Conservation (phyloP, 2,797 vertebrate species). For the Coilia nasus region DNA sequence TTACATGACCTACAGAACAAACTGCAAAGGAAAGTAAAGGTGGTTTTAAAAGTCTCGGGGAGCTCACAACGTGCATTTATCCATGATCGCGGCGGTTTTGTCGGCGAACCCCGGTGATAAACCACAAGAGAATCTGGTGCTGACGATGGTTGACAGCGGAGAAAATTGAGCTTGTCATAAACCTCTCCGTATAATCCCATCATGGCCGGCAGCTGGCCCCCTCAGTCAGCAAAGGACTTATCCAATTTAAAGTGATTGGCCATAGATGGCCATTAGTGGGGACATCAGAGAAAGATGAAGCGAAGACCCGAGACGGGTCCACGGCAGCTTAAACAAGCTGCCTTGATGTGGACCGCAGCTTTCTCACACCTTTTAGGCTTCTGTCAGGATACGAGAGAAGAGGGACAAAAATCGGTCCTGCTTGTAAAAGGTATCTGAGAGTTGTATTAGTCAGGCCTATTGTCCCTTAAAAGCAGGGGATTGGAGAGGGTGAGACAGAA, state of each 20-base stretch:
- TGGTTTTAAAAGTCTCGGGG: slow-evolving; percentile 40
- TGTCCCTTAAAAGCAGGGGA: neutral
- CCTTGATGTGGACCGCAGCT: neutral
- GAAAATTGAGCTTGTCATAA: slow-evolving; percentile 43
- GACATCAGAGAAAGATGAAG: slow-evolving; percentile 44
- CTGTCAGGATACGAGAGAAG: neutral
- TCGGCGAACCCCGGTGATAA: slow-evolving; percentile 25
- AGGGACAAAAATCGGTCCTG: neutral
- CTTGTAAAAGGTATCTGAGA: neutral
- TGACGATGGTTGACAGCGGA: slow-evolving; percentile 37
- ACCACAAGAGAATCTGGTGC: slow-evolving; percentile 24
- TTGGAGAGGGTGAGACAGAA: slow-evolving; percentile 9
- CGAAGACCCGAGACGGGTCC: neutral
- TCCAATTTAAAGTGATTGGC: slow-evolving; percentile 59
- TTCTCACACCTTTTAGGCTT: neutral
- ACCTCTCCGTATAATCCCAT: slow-evolving; percentile 54
- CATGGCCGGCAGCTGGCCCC: slow-evolving; percentile 51
- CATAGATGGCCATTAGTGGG: slow-evolving; percentile 57
- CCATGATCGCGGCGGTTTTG: slow-evolving; percentile 27
- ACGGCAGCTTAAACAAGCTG: slow-evolving; percentile 15
- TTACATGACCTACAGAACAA: slow-evolving; percentile 39
- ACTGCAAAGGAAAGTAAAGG: slow-evolving; percentile 26
- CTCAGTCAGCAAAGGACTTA: slow-evolving; percentile 45
- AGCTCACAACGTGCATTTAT: slow-evolving; percentile 41
- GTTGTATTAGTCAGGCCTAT: slow-evolving; percentile 6